phyloP scores from a whole-genome alignment of 2,113 vertebrate genomes.

The Chlamydotis undulata region DNA sequence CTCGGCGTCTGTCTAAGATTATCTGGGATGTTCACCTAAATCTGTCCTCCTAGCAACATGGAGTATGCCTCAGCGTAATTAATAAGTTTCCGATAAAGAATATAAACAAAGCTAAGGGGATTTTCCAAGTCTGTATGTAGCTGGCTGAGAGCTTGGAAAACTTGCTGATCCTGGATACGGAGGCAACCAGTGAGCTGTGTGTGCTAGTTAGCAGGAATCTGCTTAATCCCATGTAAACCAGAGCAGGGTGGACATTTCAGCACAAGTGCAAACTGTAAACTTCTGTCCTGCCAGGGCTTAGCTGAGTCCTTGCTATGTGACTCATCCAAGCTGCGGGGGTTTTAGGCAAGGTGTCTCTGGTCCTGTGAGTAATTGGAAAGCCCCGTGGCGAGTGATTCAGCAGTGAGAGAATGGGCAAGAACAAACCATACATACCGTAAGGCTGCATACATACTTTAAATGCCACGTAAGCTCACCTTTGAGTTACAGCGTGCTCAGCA shows the following conservation, averaged over 20 bases:
- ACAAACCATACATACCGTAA: rapidly evolving
- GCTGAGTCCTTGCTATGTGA: not conserved
- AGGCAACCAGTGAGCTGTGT: not conserved
- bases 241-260: not conserved
- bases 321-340: not conserved
- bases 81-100: not conserved
- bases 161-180: not conserved
- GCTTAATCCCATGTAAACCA: not conserved
- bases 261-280: not conserved
- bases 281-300: not conserved
- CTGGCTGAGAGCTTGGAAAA: not conserved
- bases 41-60: not conserved
- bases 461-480: not conserved
- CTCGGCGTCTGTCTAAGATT: not conserved
- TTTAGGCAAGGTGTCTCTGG: not conserved
- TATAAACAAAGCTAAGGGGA: not conserved
- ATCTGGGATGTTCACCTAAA: not conserved
- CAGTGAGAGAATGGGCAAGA: not conserved
- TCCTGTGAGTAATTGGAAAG: not conserved
- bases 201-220: not conserved
- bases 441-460: not conserved
- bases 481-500: not conserved
- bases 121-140: not conserved
- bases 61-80: not conserved
- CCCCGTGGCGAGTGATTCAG: not conserved